A percentile compares a stretch with the other conserved stretches of the same genome.
phyloP scores from a whole-genome alignment of 2,888 invertebrate genomes.

The Reticulitermes lucifugus region DNA sequence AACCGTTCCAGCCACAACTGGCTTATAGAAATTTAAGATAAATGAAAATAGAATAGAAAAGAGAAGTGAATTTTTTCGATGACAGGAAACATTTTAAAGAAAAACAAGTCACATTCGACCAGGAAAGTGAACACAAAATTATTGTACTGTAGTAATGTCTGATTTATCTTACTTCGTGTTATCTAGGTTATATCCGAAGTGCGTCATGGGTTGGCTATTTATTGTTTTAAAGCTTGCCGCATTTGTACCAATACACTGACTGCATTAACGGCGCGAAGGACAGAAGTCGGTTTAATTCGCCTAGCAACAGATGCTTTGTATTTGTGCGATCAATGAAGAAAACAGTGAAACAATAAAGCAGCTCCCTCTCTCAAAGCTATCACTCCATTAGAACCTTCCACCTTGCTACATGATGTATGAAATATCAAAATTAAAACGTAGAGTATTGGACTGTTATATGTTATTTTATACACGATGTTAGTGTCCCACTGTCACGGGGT shows the following conservation, averaged over 20 bases:
- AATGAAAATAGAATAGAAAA: no score
- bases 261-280: not conserved
- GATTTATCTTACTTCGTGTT: not conserved
- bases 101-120: not conserved
- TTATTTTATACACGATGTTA: no score
- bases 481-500: no score
- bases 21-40: no score
- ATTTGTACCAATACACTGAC: not conserved
- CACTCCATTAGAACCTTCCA: no score
- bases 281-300: not conserved
- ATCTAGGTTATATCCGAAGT: not conserved
- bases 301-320: not conserved
- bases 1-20: no score
- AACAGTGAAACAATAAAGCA: not conserved
- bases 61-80: not conserved
- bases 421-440: no score
- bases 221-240: slow-evolving; percentile 1
- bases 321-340: not conserved
- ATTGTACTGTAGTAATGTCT: not conserved
- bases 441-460: no score
- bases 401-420: no score
- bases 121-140: not conserved
- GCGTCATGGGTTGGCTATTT: not conserved
- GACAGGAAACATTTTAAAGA: not conserved
- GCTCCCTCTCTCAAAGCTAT: not conserved